phyloP scores from a whole-genome alignment of 2,113 vertebrate species.

The Anarhynchus alexandrinus region DNA sequence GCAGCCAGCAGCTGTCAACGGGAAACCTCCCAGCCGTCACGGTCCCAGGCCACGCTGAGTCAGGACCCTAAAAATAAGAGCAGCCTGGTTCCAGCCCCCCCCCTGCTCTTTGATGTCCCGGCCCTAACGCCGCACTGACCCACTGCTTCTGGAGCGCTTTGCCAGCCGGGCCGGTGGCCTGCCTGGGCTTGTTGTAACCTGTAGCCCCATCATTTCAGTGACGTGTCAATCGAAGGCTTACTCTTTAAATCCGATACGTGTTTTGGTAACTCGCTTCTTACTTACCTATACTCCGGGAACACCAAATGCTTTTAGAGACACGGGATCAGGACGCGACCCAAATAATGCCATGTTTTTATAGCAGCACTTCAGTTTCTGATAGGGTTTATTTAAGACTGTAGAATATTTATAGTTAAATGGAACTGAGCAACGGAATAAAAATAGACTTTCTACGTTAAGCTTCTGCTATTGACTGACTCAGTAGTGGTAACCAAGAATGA shows the following conservation, averaged over 20 bases:
- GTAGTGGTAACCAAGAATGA: neutral
- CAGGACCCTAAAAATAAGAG: neutral
- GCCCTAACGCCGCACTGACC: neutral
- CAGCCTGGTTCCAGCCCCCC: neutral
- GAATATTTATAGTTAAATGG: neutral
- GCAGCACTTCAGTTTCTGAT: neutral
- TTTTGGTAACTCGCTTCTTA: neutral
- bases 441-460: neutral
- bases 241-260: neutral
- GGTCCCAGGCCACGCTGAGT: neutral
- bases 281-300: neutral
- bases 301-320: neutral
- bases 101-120: neutral
- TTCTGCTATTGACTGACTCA: neutral
- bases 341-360: neutral
- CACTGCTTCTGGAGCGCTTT: accelerated
- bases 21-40: neutral
- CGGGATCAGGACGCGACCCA: neutral
- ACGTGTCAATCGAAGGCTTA: neutral
- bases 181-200: neutral
- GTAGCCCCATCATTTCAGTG: neutral
- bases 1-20: neutral
- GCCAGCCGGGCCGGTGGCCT: accelerated
- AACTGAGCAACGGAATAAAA: neutral
- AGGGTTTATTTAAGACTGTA: neutral